Conservation (phyloP, 2,113 vertebrate species). For the Pedetes capensis region DNA sequence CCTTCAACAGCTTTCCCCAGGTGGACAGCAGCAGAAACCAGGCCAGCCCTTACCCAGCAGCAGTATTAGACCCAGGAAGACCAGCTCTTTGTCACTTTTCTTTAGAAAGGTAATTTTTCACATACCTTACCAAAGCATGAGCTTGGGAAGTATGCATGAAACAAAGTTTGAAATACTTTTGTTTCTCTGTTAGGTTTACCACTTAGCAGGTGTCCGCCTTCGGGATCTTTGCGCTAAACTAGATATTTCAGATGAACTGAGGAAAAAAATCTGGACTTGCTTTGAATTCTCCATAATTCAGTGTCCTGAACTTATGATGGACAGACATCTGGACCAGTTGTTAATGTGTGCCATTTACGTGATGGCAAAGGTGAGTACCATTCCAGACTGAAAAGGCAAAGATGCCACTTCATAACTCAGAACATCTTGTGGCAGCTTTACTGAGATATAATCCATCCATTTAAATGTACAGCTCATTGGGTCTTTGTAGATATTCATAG, state of each 20-base stretch:
- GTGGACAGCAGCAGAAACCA: constrained; percentile 79
- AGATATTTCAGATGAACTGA: constrained; percentile 84
- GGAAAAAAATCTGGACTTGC: constrained; percentile 89
- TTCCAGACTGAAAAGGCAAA: neutral
- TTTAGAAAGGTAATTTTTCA: constrained; percentile 85
- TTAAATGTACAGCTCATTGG: neutral
- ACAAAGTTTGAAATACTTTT: neutral
- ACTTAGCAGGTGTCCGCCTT: constrained; percentile 86
- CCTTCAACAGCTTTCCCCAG: constrained; percentile 78
- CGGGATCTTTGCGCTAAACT: constrained; percentile 87
- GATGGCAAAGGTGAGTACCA: constrained; percentile 85
- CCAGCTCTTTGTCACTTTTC: constrained; percentile 84
- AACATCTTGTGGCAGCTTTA: neutral
- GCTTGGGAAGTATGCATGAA: neutral
- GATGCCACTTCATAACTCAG: neutral
- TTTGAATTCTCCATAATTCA: constrained; percentile 88
- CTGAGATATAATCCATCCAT: neutral
- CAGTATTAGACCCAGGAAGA: constrained; percentile 69
- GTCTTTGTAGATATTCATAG: neutral
- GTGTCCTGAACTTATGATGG: constrained; percentile 87
- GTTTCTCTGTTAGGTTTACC: constrained; percentile 83
- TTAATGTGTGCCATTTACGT: constrained; percentile 89
- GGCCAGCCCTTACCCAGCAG: constrained; percentile 11
- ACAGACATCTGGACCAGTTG: constrained; percentile 88
- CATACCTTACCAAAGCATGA: neutral